Base-by-base conservation (phyloP, 2,888 invertebrate genomes). In the Isotomurus palustris region DNA sequence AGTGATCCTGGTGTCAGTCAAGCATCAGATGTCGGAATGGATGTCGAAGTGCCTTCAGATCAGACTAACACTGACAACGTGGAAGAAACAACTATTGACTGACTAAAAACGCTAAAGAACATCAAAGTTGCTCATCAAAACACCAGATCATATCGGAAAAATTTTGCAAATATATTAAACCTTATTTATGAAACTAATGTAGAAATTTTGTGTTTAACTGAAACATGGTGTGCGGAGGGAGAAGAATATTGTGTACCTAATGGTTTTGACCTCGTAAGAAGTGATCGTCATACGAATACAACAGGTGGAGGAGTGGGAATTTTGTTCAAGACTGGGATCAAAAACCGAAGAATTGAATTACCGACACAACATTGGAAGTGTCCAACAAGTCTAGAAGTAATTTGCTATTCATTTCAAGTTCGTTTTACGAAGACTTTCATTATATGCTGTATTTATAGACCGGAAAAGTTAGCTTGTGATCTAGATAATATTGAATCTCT, bases 41-140 rank as follows among this genome's bases (percentile, higher is more conserved):
- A n/a, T n/a, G n/a, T n/a, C n/a, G n/a, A n/a, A n/a, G n/a, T n/a
- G n/a, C n/a, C n/a, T n/a, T n/a, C n/a, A n/a, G n/a, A n/a, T n/a
- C n/a, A n/a, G n/a, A n/a, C n/a, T n/a, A n/a, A n/a, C n/a, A n/a
- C n/a, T n/a, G n/a, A n/a, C n/a, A n/a, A n/a, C n/a, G n/a, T n/a
- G n/a, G n/a, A n/a, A n/a, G n/a, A n/a, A n/a, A n/a, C n/a, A n/a
- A n/a, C n/a, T n/a, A n/a, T n/a, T n/a, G n/a, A n/a, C n/a, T n/a
- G n/a, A n/a, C n/a, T n/a, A n/a, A n/a, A n/a, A n/a, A n/a, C n/a
- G n/a, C 12, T 32, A 12, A 32, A 12, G 32, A 32, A 32, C 32
- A 32, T 32, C 32, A 32, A 32, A 40, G 17, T 40, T 40, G 41
- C n/a, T 40, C 41, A 40, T 14, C 41, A 40, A 40, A 40, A 40